Base-by-base conservation (phyloP, 2,888 invertebrate genomes). In the Philonicus albiceps region DNA sequence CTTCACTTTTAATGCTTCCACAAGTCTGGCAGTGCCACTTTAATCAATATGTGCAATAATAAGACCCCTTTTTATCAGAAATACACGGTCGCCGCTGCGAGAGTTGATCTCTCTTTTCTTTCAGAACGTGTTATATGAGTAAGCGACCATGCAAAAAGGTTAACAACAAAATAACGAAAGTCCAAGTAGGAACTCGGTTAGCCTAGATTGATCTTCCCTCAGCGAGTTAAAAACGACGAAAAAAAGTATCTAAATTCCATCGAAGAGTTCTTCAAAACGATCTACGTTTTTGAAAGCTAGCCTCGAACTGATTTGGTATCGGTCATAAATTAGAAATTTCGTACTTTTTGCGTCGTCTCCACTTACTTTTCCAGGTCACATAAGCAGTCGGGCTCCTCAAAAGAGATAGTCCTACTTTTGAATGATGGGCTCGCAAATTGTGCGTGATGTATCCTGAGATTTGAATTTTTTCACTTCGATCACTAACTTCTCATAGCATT, bases 91-190 rank as follows among this genome's bases (percentile, higher is more conserved):
- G 81, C 16, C 64, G 43, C 49, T 55, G 43, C 27, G 86, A 75
- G 86, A 74, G 81, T n/a, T 30, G 81, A 73, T 72, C 72, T 80
- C 43, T 86, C 75, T 34, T 37, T 85, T 72, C 72, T 19, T 43
- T 16, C n/a, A 85, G 72, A 87, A 87, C 87, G 85, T 85, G 72
- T 55, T 74, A 72, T 84, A 84, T 83, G 84, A 87, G 76, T 81
- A 76, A 86, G 40, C 87, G 84, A 55, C 86, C 85, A 85, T 87
- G 87, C 87, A 87, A 86, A 87, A 87, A 87, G 87, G 87, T 87
- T 87, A 87, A 87, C 87, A 87, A 85, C 87, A 86, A 87, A 84
- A 87, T 87, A 87, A 87, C 81, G 86, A 86, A 87, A 87, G 86
- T 85, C 85, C 31, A 76, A 85, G 31, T 43, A 84, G 73, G 84